These are phyloP conservation scores for Amphibalanus amphitrite DNA, from an alignment of 1,140 invertebrate genomes.

Conservation along the genomic window DNA sequence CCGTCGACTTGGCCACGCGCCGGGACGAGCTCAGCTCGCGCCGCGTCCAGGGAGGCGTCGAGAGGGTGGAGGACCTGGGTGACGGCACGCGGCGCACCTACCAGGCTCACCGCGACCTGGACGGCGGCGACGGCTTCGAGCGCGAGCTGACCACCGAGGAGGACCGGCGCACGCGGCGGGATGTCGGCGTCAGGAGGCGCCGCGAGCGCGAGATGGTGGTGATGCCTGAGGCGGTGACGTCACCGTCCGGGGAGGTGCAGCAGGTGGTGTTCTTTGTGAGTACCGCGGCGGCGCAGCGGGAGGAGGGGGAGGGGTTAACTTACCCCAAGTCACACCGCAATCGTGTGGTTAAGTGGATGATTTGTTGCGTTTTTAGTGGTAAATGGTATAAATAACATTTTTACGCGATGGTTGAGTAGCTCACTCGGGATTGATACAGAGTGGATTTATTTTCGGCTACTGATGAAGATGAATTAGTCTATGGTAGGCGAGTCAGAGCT, in stretches of 20 bases:
- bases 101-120: background rate
- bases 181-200: slow-evolving; percentile 21
- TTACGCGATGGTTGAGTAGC: too few relatives aligned
- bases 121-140: background rate
- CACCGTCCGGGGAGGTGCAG: background rate
- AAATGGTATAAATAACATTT: too few relatives aligned
- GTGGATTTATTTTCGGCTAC: too few relatives aligned
- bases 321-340: too few relatives aligned
- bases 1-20: background rate
- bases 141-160: background rate
- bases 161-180: background rate
- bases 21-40: background rate
- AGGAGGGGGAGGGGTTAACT: too few relatives aligned
- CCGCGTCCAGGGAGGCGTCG: background rate
- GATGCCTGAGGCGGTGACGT: slow-evolving; percentile 41
- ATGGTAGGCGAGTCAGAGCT: too few relatives aligned
- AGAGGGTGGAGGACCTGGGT: background rate
- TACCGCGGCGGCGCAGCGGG: slow-evolving; percentile 7
- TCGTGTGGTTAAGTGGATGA: too few relatives aligned
- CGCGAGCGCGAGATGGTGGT: slow-evolving; percentile 53
- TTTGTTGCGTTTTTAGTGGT: too few relatives aligned
- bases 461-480: too few relatives aligned
- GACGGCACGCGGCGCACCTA: background rate
- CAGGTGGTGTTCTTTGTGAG: slow-evolving; percentile 56
- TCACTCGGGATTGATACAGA: too few relatives aligned